Conservation (phyloP, 1,140 invertebrate genomes). For the Cydia pomonella region DNA sequence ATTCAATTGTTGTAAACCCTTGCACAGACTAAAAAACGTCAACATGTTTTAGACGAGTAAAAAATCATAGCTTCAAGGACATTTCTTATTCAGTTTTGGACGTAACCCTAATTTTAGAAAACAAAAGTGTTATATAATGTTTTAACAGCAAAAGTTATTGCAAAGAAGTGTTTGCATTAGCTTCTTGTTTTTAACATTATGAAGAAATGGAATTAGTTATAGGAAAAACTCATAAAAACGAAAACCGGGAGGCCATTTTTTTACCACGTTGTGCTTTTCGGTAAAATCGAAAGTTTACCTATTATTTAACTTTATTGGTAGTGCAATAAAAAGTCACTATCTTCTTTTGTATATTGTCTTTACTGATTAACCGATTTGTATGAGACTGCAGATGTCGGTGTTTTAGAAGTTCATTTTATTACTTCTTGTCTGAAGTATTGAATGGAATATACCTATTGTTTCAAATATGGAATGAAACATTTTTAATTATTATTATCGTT, state of each 20-base stretch:
- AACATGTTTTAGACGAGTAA: constrained; percentile 42
- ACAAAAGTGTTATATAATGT: constrained; percentile 4
- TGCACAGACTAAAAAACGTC: constrained; percentile 39
- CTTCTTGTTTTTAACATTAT: constrained; percentile 1
- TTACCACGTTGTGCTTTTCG: constrained; percentile 3
- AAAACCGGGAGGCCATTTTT: constrained; percentile 16
- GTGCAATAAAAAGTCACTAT: constrained; percentile 11
- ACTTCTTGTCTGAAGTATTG: not conserved
- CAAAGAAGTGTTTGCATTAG: not conserved
- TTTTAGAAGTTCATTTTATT: constrained; percentile 16
- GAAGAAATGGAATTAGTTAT: not conserved
- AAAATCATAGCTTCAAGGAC: constrained; percentile 46
- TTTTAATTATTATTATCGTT: too few species aligned
- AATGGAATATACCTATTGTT: too few species aligned
- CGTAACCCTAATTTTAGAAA: constrained; percentile 20
- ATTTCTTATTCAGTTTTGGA: constrained; percentile 3
- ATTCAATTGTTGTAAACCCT: constrained; percentile 63
- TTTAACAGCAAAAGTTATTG: not conserved
- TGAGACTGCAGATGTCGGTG: not conserved
- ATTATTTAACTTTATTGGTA: constrained; percentile 12
- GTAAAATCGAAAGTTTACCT: constrained; percentile 33
- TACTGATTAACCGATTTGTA: constrained; percentile 29
- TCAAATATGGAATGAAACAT: too few species aligned
- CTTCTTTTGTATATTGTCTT: constrained; percentile 10
- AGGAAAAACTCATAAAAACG: not conserved